Evolutionary conservation across 2,888 invertebrate genomes (phyloP), one percentile per base, ranked within the genome.

Genomic region (Lymantria dispar): DNA sequence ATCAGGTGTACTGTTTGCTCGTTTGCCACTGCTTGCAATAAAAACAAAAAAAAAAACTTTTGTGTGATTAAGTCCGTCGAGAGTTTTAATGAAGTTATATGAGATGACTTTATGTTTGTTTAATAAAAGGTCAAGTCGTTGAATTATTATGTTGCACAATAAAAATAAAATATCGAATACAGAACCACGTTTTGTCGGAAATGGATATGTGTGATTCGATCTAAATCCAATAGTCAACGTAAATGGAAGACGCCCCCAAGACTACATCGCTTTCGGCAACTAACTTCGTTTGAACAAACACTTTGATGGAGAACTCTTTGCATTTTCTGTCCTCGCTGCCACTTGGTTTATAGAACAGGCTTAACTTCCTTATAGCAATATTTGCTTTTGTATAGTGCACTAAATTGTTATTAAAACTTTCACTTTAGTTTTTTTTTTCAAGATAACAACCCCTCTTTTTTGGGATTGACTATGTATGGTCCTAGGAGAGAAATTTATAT

Each of bases 281-380:
- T 78, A 79, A 80, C 79, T 83, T 79, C 74, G 78, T 81, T 79
- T 76, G 71, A 66, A 71, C 74, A 79, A 83, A 81, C 76, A 80
- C 81, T 80, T 61, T 58, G 56, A 51, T 60, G 54, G 61, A 76
- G 73, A 76, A 76, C 78, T 78, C 76, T 78, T 77, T 74, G 72
- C 72, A 68, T 71, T 74, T 73, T 81, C 72, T 70, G 68, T 66
- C 74, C 72, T 72, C 67, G 70, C 74, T 76, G 77, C 75, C 73
- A 70, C 71, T 76, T 64, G 70, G 73, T 71, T 80, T 72, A 68
- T 64, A 8, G 62, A 50, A 68, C 71, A 62, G 68, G 69, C 62
- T 64, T 59, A 52, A 56, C 57, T 71, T 74, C 52, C 54, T 52
- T 64, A 61, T 67, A 71, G 67, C 54, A 64, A 59, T 62, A 72